A percentile compares a stretch with the other conserved stretches of the same genome.
Evolutionary conservation across 2,888 invertebrate species (phyloP).

Genomic region (Sceliomorpha sp.): DNA sequence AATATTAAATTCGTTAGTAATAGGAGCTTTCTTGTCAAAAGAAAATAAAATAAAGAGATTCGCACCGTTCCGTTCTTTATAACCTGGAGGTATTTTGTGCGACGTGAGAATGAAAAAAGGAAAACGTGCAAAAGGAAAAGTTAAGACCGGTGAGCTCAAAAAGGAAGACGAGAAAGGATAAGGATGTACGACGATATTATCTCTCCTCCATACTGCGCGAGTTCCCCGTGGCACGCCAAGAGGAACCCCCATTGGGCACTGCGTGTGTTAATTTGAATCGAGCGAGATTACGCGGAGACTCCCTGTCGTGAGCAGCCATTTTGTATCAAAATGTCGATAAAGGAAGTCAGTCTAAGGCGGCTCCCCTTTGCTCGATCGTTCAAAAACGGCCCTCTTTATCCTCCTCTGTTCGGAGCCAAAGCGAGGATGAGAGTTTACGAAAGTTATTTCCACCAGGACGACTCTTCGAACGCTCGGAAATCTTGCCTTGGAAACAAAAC

Average conservation of each 20-base stretch:
- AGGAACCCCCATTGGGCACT: slow-evolving; percentile 71
- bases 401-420: slow-evolving; percentile 14
- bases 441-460: not conserved
- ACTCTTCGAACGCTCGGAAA: not conserved
- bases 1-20: slow-evolving; percentile 45
- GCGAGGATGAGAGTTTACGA: not conserved
- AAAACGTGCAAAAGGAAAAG: slow-evolving; percentile 60
- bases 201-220: slow-evolving; percentile 70
- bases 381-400: slow-evolving; percentile 41
- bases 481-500: not conserved
- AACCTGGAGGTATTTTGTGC: slow-evolving; percentile 44
- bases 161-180: slow-evolving; percentile 56
- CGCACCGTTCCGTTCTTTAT: slow-evolving; percentile 56
- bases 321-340: slow-evolving; percentile 81
- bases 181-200: slow-evolving; percentile 75
- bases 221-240: slow-evolving; percentile 67
- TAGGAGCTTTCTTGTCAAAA: slow-evolving; percentile 52
- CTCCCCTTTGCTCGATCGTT: slow-evolving; percentile 56
- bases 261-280: slow-evolving; percentile 84
- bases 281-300: slow-evolving; percentile 83
- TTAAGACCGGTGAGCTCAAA: slow-evolving; percentile 60
- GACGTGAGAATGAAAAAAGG: slow-evolving; percentile 52
- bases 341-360: slow-evolving; percentile 68
- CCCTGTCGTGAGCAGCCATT: slow-evolving; percentile 79
- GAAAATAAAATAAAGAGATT: slow-evolving; percentile 50